phyloP scores from a whole-genome alignment of 2,888 invertebrate species.

The Drosophila planitibia region DNA sequence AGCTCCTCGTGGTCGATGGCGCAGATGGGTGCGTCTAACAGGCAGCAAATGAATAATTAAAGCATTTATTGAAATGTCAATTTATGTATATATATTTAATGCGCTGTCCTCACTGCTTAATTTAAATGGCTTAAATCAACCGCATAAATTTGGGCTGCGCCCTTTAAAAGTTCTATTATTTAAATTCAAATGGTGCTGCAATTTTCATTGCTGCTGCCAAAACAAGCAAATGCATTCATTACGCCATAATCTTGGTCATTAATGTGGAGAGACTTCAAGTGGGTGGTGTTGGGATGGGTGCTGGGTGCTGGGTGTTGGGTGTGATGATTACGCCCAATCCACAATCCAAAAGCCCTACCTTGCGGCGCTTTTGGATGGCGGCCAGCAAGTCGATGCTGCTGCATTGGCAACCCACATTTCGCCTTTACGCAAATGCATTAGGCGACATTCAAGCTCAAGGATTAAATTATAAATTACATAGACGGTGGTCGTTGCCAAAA shows the following conservation, averaged over 20 bases:
- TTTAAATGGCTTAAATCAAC: slow-evolving; percentile 33
- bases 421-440: slow-evolving; percentile 66
- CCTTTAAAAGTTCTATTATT: slow-evolving; percentile 67
- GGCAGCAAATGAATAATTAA: slow-evolving; percentile 63
- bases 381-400: slow-evolving; percentile 51
- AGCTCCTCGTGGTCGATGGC: slow-evolving; percentile 92
- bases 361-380: slow-evolving; percentile 56
- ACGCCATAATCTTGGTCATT: slow-evolving; percentile 79
- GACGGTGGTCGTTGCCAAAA: slow-evolving; percentile 71
- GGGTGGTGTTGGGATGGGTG: not conserved
- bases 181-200: slow-evolving; percentile 42
- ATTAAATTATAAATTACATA: slow-evolving; percentile 80
- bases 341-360: slow-evolving; percentile 40
- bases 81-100: slow-evolving; percentile 55
- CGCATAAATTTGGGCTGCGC: slow-evolving; percentile 22
- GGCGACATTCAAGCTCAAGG: slow-evolving; percentile 77
- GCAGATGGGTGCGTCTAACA: slow-evolving; percentile 89
- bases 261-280: slow-evolving; percentile 45
- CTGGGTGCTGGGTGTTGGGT: not conserved
- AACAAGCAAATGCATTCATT: slow-evolving; percentile 75
- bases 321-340: slow-evolving; percentile 7
- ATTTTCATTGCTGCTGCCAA: slow-evolving; percentile 45
- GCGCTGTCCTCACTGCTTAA: slow-evolving; percentile 10
- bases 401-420: slow-evolving; percentile 21
- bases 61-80: slow-evolving; percentile 50